Conservation (phyloP, 2,797 vertebrate genomes). For the Alcedo atthis region DNA sequence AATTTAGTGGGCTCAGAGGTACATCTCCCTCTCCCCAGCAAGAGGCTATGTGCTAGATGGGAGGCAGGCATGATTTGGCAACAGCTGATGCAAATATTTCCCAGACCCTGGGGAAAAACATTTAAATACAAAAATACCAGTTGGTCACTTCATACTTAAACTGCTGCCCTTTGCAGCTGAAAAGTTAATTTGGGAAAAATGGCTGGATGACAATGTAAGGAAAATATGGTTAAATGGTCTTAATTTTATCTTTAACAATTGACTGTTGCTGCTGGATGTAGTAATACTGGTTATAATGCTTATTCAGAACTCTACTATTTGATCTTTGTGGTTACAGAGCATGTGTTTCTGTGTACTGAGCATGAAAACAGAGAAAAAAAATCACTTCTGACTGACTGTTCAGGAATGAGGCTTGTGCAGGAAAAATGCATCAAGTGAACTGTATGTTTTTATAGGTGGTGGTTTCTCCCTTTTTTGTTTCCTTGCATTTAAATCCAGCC, state of each 20-base stretch:
- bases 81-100: neutral
- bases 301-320: neutral
- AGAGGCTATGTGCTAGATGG: neutral
- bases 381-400: neutral
- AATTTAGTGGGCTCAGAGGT: neutral
- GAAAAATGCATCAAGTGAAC: neutral
- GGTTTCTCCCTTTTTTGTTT: neutral
- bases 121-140: slow-evolving; percentile 18
- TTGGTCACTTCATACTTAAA: slow-evolving; percentile 30
- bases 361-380: neutral
- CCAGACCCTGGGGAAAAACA: neutral
- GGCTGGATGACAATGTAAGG: neutral
- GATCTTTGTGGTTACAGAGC: neutral
- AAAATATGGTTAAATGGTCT: slow-evolving; percentile 1
- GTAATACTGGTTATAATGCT: neutral
- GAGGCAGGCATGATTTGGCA: slow-evolving; percentile 12
- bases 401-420: neutral
- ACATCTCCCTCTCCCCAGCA: neutral
- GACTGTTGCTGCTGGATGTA: neutral
- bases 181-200: slow-evolving; percentile 16
- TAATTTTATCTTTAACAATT: slow-evolving; percentile 37
- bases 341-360: neutral
- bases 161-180: neutral
- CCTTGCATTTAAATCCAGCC: neutral
- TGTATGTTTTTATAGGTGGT: neutral